phyloP scores from a whole-genome alignment of 2,888 invertebrate genomes.

The Lissocephala sabroskyi region DNA sequence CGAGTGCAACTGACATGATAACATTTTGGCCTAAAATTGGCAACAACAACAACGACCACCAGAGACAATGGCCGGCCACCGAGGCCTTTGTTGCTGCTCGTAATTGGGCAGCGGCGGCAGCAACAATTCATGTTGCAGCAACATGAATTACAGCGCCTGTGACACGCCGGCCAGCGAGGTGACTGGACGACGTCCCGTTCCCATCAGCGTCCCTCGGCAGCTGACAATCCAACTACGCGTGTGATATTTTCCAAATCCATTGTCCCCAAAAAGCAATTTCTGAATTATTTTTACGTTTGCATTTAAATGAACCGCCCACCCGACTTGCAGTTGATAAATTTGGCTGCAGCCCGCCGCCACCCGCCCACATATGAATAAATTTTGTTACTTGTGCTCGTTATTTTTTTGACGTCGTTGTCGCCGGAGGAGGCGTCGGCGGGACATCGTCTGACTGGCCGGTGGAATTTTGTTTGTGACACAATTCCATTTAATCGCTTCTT shows the following conservation, averaged over 20 bases:
- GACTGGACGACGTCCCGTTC: too few relatives aligned
- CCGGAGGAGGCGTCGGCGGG: too few relatives aligned
- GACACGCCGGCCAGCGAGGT: slow-evolving; percentile 11
- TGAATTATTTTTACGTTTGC: slow-evolving; percentile 42
- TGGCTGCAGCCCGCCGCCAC: background rate
- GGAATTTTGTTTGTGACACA: slow-evolving; percentile 56
- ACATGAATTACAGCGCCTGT: slow-evolving; percentile 54
- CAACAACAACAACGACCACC: slow-evolving; percentile 41
- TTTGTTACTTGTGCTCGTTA: too few relatives aligned
- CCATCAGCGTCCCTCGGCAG: too few relatives aligned
- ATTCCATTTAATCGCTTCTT: slow-evolving; percentile 67
- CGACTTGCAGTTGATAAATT: background rate
- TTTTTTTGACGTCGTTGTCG: background rate
- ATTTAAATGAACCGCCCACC: slow-evolving; percentile 30
- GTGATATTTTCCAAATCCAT: too few relatives aligned
- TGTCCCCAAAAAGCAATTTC: background rate
- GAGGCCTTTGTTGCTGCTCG: slow-evolving; percentile 53
- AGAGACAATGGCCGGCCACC: slow-evolving; percentile 10
- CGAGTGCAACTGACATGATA: slow-evolving; percentile 62
- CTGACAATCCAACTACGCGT: too few relatives aligned
- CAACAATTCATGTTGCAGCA: slow-evolving; percentile 52
- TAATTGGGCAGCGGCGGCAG: slow-evolving; percentile 65
- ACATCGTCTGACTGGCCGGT: slow-evolving; percentile 1
- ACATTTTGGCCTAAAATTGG: slow-evolving; percentile 66
- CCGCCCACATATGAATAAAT: slow-evolving; percentile 36